Base-by-base conservation (phyloP, 1,140 invertebrate genomes). In the Bombus confusus region DNA sequence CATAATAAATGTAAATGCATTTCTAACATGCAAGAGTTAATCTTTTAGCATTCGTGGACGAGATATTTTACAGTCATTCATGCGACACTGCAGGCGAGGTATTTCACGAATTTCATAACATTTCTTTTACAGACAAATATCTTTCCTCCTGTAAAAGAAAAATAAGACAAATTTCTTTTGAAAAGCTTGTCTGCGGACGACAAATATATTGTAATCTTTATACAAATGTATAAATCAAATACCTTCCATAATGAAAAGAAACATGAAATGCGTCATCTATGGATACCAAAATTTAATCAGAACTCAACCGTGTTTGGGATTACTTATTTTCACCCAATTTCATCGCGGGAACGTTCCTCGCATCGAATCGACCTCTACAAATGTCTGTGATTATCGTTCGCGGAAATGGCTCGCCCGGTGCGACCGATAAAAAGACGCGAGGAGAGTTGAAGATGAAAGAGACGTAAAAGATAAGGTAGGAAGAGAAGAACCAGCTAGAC, bases 371-470 rank as follows among this genome's bases (percentile, higher is more conserved):
- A 28, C 6, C 34, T 68, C 31, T 31, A 73, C 88, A 22, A 52
- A 52, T 87, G 85, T 86, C 83, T 87, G 86, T 89, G 89, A 89
- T 90, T 90, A 92, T 86, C 80, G 78, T 83, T 71, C 75, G 71
- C 77, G 47, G 15, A 77, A 76, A 59, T 39, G n/a, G 47, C 1
- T 52, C 6, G 6, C 6, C 1, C 18, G 47, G 18, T 22, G 47
- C 47, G 18, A 31, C 41, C 43, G 34, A 22, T 13, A 28, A 39
- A 39, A 22, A 22, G 2, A 31, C 39, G 28, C 39, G 22, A 13
- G 28, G 13, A 71, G 9, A 3, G 31, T 3, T n/a, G 64, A 80
- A 57, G 76, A 57, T 12, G n/a, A 8, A 69, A 31, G 22, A 37
- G 66, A 22, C 18, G 3, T 39, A 28, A 69, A 39, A 39, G 34